phyloP scores from a whole-genome alignment of 2,797 vertebrate genomes.

The Spinibarbus caldwelli region DNA sequence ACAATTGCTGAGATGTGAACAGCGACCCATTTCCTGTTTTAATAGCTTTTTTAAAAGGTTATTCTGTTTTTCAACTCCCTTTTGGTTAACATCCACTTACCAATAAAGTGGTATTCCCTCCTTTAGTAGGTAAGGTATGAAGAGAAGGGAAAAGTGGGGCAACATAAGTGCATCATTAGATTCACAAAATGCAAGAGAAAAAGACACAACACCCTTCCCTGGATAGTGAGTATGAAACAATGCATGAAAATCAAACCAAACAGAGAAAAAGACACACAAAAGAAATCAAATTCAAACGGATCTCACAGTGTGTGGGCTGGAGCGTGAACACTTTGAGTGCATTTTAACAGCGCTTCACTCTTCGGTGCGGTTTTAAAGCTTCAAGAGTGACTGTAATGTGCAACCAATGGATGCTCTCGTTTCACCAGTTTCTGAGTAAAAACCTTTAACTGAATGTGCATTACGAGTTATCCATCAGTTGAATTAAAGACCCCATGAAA shows the following conservation, averaged over 20 bases:
- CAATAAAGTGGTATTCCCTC: constrained; percentile 99
- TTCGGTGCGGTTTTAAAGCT: background rate
- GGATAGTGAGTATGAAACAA: constrained; percentile 84
- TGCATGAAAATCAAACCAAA: constrained; percentile 80
- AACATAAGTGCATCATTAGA: constrained; percentile 99
- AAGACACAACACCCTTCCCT: constrained; percentile 97
- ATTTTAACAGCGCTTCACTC: background rate
- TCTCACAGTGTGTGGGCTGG: constrained; percentile 33
- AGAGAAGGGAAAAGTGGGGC: constrained; percentile 99
- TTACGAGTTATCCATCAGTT: background rate
- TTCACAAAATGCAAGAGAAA: constrained; percentile 99
- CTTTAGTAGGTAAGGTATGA: constrained; percentile 99
- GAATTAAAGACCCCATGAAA: constrained; percentile 27
- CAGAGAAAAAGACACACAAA: constrained; percentile 53
- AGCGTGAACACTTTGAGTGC: constrained; percentile 6
- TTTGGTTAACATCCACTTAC: constrained; percentile 99
- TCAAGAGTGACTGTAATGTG: background rate
- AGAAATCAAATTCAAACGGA: constrained; percentile 69
- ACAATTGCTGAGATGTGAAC: constrained; percentile 97
- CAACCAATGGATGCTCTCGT: background rate
- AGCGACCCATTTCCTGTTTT: constrained; percentile 92
- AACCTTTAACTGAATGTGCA: background rate
- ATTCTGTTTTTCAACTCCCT: constrained; percentile 97
- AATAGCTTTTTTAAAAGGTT: constrained; percentile 79
- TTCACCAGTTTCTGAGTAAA: background rate